Base-by-base conservation (phyloP, 2,797 vertebrate species). In the Varecia variegata region DNA sequence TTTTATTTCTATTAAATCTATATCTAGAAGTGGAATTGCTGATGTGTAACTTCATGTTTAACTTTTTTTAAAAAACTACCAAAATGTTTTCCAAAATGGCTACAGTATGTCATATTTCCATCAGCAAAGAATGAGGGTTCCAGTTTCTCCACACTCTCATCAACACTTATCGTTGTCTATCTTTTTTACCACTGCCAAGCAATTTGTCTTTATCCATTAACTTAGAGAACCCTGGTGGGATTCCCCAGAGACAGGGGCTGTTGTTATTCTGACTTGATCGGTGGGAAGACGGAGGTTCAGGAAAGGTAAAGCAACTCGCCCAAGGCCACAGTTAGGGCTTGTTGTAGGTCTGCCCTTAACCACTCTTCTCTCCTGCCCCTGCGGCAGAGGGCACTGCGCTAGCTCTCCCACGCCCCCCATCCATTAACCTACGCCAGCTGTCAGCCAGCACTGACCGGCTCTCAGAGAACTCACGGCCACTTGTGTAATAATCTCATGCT, bases 351-450 rank as follows among this genome's bases (percentile, higher is more conserved):
- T 50, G 50, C 25, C 12, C 18, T 40, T 6, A 15, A 2, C 8
- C 27, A 1, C 47, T 50, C 32, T 38, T 20, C 30, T 11, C 0
- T 30, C n/a, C n/a, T 20, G 32, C 13, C 62, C 8, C 5, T 1
- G 0, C 0, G 3, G 15, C 27, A 6, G 0, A 0, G 7, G n/a
- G 12, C 27, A 18, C 27, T 17, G 1, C 1, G 5, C 35, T 3
- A 3, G 30, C n/a, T 27, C 50, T 30, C 12, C 43, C 52, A 12
- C 0, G 2, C 0, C 54, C 20, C 20, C 52, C 30, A 27, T 1
- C 11, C 18, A 0, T 17, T 40, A 17, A 9, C n/a, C 25, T 14
- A 7, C 1, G 3, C 32, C 47, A 32, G n/a, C 38, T 0, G 2
- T 0, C 8, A 35, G 12, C 54, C 74, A 60, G 43, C 27, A 27